phyloP scores from a whole-genome alignment of 2,113 vertebrate genomes.

The Protobothrops flavoviridis region DNA sequence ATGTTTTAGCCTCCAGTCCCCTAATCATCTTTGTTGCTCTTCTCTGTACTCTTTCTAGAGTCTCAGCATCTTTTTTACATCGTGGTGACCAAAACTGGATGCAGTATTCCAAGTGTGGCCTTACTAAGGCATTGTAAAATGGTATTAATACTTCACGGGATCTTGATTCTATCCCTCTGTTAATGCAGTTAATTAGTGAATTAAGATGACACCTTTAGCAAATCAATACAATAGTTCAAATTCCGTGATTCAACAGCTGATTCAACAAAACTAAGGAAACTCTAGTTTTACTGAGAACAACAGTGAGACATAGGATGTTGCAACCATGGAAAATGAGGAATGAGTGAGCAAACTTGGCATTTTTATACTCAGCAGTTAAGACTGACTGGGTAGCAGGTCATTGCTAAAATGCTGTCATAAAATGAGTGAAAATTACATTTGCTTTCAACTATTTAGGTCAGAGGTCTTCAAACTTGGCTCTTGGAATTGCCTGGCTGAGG shows the following conservation, averaged over 20 bases:
- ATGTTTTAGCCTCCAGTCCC: no score
- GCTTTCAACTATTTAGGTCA: neutral
- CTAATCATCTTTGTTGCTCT: no score
- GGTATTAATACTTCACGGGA: no score
- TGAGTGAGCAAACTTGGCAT: neutral
- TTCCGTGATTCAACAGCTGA: neutral
- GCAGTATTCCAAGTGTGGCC: no score
- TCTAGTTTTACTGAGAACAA: neutral
- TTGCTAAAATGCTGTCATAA: neutral
- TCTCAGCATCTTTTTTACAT: no score
- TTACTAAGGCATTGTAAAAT: no score
- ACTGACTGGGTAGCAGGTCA: neutral
- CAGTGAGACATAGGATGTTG: neutral
- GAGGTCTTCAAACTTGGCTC: no score
- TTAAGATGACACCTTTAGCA: neutral
- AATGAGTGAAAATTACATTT: neutral
- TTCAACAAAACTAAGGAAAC: neutral
- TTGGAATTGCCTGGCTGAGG: no score
- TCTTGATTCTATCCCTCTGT: no score
- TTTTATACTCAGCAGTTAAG: neutral
- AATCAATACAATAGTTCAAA: neutral
- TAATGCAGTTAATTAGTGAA: neutral
- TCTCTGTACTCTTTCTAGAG: no score
- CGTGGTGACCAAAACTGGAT: no score
- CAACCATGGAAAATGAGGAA: neutral